Percentiles rank a stretch among this genome's conserved stretches.
These are phyloP conservation scores for Cisticola juncidis DNA, from an alignment of 2,113 vertebrate genomes.

Conservation along the genomic window DNA sequence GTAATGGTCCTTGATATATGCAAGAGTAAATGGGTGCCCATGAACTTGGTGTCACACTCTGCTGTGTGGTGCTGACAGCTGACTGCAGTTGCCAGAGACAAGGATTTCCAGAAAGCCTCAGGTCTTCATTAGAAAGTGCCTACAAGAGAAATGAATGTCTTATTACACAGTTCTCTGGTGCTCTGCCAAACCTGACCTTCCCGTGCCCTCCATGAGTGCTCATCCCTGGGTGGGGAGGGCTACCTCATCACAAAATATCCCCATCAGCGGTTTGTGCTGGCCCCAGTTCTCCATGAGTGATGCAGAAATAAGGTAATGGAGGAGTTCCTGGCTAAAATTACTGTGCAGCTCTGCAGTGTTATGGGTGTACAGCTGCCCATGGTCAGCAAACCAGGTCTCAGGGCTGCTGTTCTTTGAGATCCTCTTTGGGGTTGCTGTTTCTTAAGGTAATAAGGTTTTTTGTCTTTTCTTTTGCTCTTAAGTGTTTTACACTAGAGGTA, in stretches of 20 bases:
- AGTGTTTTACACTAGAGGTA: too few species aligned
- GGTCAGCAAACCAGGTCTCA: not conserved
- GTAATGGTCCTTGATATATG: not conserved
- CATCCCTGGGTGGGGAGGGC: not conserved
- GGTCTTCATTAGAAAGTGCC: not conserved
- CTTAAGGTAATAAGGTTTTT: too few species aligned
- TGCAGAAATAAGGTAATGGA: not conserved
- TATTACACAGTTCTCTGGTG: not conserved
- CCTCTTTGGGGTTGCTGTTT: too few species aligned
- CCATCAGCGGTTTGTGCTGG: not conserved
- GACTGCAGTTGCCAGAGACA: not conserved
- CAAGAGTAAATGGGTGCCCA: not conserved
- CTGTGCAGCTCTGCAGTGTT: not conserved
- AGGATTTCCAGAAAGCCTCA: not conserved
- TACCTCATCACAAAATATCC: not conserved
- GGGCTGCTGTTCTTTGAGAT: too few species aligned
- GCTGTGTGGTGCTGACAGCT: not conserved
- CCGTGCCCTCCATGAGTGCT: not conserved
- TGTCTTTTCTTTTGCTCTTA: too few species aligned
- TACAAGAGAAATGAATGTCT: not conserved
- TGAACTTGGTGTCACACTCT: not conserved
- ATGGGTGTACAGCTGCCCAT: not conserved
- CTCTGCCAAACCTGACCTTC: not conserved
- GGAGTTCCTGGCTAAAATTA: not conserved
- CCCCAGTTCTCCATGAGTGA: accelerated